Evolutionary conservation across 1,140 invertebrate species (phyloP).

Genomic region (Dufourea novaeangliae): DNA sequence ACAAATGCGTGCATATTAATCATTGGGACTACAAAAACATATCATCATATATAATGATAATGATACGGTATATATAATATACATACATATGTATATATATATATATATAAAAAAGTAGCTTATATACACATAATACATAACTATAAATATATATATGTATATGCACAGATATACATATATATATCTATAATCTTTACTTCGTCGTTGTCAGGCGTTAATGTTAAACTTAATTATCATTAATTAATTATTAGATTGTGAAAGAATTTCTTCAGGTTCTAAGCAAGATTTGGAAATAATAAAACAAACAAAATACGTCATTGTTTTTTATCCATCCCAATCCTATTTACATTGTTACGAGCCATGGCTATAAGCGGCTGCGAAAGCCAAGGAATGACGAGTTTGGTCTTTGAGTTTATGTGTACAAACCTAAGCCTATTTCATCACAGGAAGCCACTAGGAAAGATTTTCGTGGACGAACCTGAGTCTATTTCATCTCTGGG

Average conservation of each 20-base stretch:
- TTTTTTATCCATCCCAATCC: not conserved
- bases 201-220: conserved; percentile 79
- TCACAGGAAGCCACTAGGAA: too few relatives aligned
- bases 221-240: conserved; percentile 79
- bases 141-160: conserved; percentile 57
- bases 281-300: conserved; percentile 80
- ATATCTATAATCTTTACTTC: conserved; percentile 77
- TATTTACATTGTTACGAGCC: too few relatives aligned
- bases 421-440: too few relatives aligned
- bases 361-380: too few relatives aligned
- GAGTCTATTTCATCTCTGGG: too few relatives aligned
- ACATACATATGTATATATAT: conserved; percentile 54
- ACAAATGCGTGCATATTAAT: conserved; percentile 81
- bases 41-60: conserved; percentile 80
- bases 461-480: too few relatives aligned
- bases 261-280: conserved; percentile 80
- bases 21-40: conserved; percentile 83
- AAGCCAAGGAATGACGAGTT: too few relatives aligned
- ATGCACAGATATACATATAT: conserved; percentile 67
- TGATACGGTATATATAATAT: conserved; percentile 28
- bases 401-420: too few relatives aligned
- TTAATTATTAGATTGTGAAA: conserved; percentile 79
- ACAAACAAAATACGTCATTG: conserved; percentile 60
- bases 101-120: conserved; percentile 78
- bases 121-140: conserved; percentile 70